Base-by-base conservation (phyloP, 2,113 vertebrate species). In the Riparia riparia region DNA sequence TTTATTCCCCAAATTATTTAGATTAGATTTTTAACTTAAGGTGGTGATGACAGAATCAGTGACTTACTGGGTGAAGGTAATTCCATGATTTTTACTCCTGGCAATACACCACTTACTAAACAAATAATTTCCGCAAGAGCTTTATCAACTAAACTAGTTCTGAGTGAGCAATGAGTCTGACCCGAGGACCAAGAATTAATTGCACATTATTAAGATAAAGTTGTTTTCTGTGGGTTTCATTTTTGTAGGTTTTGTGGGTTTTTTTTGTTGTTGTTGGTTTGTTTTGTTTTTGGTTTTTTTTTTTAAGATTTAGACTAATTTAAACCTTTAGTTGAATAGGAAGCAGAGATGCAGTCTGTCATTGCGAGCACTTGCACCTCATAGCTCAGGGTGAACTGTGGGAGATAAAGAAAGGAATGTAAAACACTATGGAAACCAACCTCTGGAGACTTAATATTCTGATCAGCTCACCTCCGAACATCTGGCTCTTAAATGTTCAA, bases 381-480 rank as follows among this genome's bases (percentile, higher is more conserved):
- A 66, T 97, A 98, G 97, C 98, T 97, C 97, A 98, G 98, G 98
- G 97, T 98, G 98, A 98, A 98, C 92, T 32, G 96, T 98, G 97
- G 95, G 97, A 98, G 98, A 98, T 98, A 98, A 98, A 98, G 98
- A 98, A 98, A 98, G 98, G 98, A 98, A 98, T 98, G 98, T 98
- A 98, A 98, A 98, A 98, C 98, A 98, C 98, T 98, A 98, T 98
- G 98, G 98, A 98, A 99, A 98, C 98, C 98, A 99, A 99, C 98
- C 98, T 98, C 98, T 98, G 98, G 98, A 98, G 99, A 99, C 98
- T 98, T 98, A 98, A 98, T 98, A 98, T 98, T 99, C 99, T 98
- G 98, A 98, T 98, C 98, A 98, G 98, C 98, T 99, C 98, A 99
- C 98, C 98, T 98, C 98, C 93, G 97, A 98, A 98, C 98, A 98